Conservation (phyloP, 2,888 invertebrate species). For the Tenthredo scrophulariae region DNA sequence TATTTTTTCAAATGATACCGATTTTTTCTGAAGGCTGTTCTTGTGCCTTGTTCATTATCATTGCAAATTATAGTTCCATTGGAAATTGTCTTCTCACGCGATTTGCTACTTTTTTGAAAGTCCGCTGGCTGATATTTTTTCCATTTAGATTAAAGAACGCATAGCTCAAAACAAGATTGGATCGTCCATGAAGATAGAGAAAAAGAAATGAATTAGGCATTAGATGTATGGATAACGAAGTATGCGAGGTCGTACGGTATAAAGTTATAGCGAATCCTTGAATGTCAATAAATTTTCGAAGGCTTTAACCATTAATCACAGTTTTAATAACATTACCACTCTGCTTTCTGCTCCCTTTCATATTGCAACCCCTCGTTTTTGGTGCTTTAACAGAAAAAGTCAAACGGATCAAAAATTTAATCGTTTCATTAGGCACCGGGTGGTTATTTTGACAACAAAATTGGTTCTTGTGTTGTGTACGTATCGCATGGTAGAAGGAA, state of each 20-base stretch:
- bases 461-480: neutral
- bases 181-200: neutral
- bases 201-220: neutral
- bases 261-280: neutral
- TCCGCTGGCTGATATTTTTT: too few relatives aligned
- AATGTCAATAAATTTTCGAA: slow-evolving; percentile 6
- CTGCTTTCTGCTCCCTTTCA: slow-evolving; percentile 9
- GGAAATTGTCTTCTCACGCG: too few relatives aligned
- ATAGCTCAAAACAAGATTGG: too few relatives aligned
- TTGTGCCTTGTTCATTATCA: too few relatives aligned
- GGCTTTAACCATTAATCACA: slow-evolving; percentile 17
- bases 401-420: slow-evolving; percentile 24
- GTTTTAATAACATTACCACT: slow-evolving; percentile 21
- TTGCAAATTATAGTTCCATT: too few relatives aligned
- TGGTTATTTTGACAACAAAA: slow-evolving; percentile 4
- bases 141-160: too few relatives aligned
- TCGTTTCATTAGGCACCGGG: slow-evolving; percentile 33
- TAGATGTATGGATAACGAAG: neutral
- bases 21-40: too few relatives aligned
- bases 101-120: too few relatives aligned
- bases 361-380: neutral
- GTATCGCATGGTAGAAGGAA: neutral
- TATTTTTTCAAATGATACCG: too few relatives aligned
- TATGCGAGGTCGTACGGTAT: neutral
- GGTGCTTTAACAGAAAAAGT: neutral